Conservation (phyloP, 1,140 invertebrate species). For the Prorops nasuta region DNA sequence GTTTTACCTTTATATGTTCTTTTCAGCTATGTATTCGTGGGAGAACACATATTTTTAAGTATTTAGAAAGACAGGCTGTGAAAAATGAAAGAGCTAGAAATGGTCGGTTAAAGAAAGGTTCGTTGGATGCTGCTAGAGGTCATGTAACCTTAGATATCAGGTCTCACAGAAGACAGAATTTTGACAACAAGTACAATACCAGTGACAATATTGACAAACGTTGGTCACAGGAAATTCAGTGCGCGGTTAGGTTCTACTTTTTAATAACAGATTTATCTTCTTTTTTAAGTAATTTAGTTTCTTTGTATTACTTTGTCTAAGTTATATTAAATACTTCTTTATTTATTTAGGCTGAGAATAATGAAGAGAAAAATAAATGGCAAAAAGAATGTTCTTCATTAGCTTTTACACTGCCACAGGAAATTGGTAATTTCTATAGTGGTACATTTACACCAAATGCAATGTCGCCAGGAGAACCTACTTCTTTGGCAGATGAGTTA, state of each 20-base stretch:
- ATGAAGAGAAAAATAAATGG: slow-evolving; percentile 26
- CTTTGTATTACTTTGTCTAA: too few species aligned
- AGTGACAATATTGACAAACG: slow-evolving; percentile 75
- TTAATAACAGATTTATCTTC: background rate
- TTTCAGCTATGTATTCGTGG: slow-evolving; percentile 85
- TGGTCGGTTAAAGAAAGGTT: slow-evolving; percentile 41
- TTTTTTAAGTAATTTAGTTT: background rate
- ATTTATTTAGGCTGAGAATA: too few species aligned
- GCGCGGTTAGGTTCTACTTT: slow-evolving; percentile 44
- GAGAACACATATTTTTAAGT: slow-evolving; percentile 92
- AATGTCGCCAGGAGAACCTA: slow-evolving; percentile 61
- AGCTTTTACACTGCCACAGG: slow-evolving; percentile 49
- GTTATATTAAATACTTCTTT: too few species aligned
- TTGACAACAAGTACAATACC: slow-evolving; percentile 88
- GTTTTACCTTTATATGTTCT: too few species aligned
- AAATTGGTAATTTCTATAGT: slow-evolving; percentile 56
- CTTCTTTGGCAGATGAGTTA: slow-evolving; percentile 58
- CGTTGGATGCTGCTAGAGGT: slow-evolving; percentile 53
- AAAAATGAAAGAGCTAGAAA: slow-evolving; percentile 61
- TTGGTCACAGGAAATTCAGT: slow-evolving; percentile 77
- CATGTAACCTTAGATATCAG: slow-evolving; percentile 56
- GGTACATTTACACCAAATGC: slow-evolving; percentile 63
- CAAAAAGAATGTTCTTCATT: slow-evolving; percentile 53
- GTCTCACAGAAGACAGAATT: slow-evolving; percentile 65
- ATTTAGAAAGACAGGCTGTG: slow-evolving; percentile 83